Evolutionary conservation across 2,888 invertebrate genomes (phyloP), one percentile per base, ranked within the genome.

Genomic region (Leptopilina drosophilae): DNA sequence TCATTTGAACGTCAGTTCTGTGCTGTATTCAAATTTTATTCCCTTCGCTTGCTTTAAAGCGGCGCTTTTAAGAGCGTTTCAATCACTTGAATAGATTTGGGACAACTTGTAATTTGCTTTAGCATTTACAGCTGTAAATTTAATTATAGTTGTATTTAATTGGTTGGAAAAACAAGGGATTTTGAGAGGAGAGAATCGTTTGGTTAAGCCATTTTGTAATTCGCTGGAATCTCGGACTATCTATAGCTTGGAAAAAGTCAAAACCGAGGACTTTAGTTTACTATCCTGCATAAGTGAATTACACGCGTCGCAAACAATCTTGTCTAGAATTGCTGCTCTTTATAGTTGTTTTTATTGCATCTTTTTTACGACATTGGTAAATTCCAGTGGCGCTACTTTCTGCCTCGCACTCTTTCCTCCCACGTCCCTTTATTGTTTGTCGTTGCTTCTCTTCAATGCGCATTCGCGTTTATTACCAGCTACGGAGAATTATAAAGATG

Each of bases 291-390:
- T 82, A 82, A 83, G 82, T 82, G 83, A 85, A 85, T 84, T 82
- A 81, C 80, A 79, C 79, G 78, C 82, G 82, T 83, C 84, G 66
- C 81, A 81, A 84, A 82, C 82, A 83, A 82, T 83, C 78, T 78
- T 77, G 73, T 73, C 76, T 62, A 80, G 77, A 82, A 84, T 82
- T 82, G 82, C 81, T 79, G 80, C 81, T 78, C 80, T 85, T 83
- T 82, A 85, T 81, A 82, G 80, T 82, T 83, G 79, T 81, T 79
- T 84, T 84, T 83, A 85, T 82, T 80, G 65, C 80, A 79, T 80
- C 80, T 78, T 82, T 82, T 85, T 85, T 85, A 84, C 80, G 82
- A 73, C 79, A 82, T 84, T 79, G 83, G 82, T 77, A 78, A 84
- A 85, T 84, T 85, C 83, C 81, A 78, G 75, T 62, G 82, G 77